Base-by-base conservation (phyloP, 2,888 invertebrate species). In the Xestoiulus laeticollis region DNA sequence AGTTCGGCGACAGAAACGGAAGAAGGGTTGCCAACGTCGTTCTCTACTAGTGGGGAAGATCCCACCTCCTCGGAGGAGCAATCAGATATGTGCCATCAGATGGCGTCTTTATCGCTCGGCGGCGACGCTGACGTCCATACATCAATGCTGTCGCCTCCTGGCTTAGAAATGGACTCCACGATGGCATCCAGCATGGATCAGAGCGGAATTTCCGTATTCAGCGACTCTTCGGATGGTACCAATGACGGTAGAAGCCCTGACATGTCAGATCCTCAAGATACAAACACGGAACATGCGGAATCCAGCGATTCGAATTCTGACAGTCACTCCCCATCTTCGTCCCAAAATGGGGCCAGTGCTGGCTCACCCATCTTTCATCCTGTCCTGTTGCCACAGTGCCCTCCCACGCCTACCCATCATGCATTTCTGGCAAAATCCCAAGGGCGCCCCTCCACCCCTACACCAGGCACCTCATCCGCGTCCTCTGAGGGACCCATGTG, bases 391-490 rank as follows among this genome's bases (percentile, higher is more conserved):
- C 94, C 95, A 0, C 94, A 96, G 89, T 96, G 96, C 91, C 96
- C 96, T 3, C 97, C 97, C 0, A 97, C 97, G 0, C 97, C 97
- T 0, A 97, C 96, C 0, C 97, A 97, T 92, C 96, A 96, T 91
- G 96, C 94, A 59, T 91, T 89, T 84, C 89, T 89, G n/a, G 89
- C 89, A 86, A 89, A 88, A 85, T 89, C 68, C 88, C 90, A 85
- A 89, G 88, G 85, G 86, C 87, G 82, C 87, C 89, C 84, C 87
- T 86, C 84, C 85, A 88, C 85, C 87, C 88, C 87, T 83, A 85
- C 85, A 19, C 87, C 87, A 33, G 87, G 89, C 12, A 59, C 68
- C 4, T 85, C 48, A 26, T 59, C 30, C 19, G 78, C 44, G 26
- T 88, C 86, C 10, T 78, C 82, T 10, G 87, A 85, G 1, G 88